These are phyloP conservation scores for Cirrhinus mrigala DNA, from an alignment of 2,797 vertebrate genomes.

Conservation along the genomic window DNA sequence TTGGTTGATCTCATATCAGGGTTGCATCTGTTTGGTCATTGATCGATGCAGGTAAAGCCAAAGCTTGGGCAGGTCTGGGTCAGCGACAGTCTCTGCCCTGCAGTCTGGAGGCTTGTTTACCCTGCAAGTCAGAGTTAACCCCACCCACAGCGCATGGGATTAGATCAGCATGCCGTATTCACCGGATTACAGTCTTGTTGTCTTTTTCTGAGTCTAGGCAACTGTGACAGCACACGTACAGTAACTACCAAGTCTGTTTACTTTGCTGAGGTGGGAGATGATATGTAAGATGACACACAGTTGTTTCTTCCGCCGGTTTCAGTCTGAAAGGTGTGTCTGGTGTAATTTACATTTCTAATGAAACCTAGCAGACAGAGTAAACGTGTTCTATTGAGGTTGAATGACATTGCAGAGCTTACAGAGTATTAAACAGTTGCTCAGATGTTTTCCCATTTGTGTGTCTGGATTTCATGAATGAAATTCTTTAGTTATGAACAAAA, in stretches of 20 bases:
- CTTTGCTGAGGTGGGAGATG: constrained; percentile 3
- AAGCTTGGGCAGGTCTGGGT: not conserved
- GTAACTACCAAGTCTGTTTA: constrained; percentile 24
- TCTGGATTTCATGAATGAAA: constrained; percentile 9
- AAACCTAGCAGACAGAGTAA: constrained; percentile 1
- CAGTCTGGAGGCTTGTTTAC: constrained; percentile 50
- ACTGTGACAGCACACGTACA: not conserved
- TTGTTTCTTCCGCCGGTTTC: not conserved
- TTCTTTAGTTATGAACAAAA: not conserved
- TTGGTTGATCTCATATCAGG: not conserved
- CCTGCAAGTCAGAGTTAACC: constrained; percentile 43
- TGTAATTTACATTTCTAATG: constrained; percentile 25
- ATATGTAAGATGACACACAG: constrained; percentile 2
- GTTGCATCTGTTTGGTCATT: constrained; percentile 18
- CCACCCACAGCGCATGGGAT: constrained; percentile 48
- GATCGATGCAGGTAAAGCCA: constrained; percentile 6
- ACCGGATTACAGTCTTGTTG: constrained; percentile 43
- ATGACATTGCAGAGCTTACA: not conserved
- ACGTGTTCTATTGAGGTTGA: not conserved
- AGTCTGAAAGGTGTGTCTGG: constrained; percentile 18
- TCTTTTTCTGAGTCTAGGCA: constrained; percentile 25
- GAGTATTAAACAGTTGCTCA: not conserved
- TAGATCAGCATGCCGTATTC: constrained; percentile 39
- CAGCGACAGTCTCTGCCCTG: constrained; percentile 2
- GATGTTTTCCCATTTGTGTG: not conserved